phyloP scores from a whole-genome alignment of 2,797 vertebrate species.

The Nasua narica region DNA sequence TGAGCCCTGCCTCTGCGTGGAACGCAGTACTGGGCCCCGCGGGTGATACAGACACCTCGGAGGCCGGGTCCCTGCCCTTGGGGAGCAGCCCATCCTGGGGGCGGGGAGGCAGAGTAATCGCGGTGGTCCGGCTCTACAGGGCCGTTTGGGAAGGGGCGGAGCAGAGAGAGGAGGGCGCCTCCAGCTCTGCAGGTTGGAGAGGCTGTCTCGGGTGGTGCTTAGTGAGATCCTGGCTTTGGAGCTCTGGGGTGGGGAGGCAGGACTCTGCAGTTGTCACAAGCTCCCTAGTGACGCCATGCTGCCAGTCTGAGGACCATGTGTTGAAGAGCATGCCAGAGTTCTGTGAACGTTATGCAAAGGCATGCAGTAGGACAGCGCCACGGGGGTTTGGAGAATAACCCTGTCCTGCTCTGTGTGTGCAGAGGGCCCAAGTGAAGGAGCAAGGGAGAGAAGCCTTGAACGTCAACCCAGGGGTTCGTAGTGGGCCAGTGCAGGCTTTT shows the following conservation, averaged over 20 bases:
- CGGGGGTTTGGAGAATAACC: neutral
- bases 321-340: neutral
- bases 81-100: neutral
- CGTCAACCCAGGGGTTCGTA: neutral
- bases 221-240: neutral
- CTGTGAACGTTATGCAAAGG: neutral
- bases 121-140: fast-evolving
- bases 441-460: neutral
- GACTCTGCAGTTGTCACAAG: neutral
- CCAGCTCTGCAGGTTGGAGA: neutral
- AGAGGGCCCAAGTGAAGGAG: neutral
- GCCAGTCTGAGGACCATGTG: neutral
- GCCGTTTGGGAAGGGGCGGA: neutral
- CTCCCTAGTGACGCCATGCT: neutral
- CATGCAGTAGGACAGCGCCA: neutral
- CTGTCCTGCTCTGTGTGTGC: neutral
- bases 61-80: neutral
- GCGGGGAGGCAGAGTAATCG: neutral
- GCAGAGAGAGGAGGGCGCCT: neutral
- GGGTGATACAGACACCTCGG: neutral
- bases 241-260: neutral
- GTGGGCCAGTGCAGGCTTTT: fast-evolving
- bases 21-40: neutral
- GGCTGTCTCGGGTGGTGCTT: neutral
- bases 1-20: neutral